Evolutionary conservation across 2,888 invertebrate species (phyloP).

Genomic region (Achlya flavicornis): DNA sequence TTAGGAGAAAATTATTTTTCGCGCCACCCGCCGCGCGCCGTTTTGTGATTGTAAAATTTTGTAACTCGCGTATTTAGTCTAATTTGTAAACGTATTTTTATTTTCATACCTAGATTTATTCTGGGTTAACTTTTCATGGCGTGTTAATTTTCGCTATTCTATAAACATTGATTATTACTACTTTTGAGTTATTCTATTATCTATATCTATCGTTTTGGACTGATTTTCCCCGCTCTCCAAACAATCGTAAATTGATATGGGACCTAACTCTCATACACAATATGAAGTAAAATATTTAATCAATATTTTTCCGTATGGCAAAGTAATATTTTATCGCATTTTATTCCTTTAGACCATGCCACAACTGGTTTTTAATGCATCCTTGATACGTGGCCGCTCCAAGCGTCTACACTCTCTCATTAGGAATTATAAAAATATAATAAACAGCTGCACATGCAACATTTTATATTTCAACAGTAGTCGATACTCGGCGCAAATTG

Average conservation of each 20-base stretch:
- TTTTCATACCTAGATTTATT: neutral
- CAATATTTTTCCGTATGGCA: neutral
- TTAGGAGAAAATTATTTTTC: constrained; percentile 40
- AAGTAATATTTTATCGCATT: constrained; percentile 16
- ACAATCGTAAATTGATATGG: no score
- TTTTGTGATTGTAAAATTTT: constrained; percentile 37
- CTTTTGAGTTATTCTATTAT: no score
- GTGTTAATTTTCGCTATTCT: neutral
- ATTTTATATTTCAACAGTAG: constrained; percentile 55
- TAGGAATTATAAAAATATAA: constrained; percentile 76
- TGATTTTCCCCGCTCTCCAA: no score
- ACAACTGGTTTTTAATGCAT: constrained; percentile 19
- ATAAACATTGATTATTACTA: no score
- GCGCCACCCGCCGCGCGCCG: constrained; percentile 48
- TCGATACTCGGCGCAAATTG: constrained; percentile 60
- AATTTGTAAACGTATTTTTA: constrained; percentile 3
- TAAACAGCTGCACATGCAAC: constrained; percentile 44
- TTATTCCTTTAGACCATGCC: constrained; percentile 18
- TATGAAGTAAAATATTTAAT: neutral
- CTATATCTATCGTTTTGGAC: no score
- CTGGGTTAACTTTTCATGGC: neutral
- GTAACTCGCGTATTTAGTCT: constrained; percentile 20
- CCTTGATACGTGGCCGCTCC: constrained; percentile 38
- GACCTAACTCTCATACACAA: no score
- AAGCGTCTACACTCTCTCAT: constrained; percentile 55